Percentiles rank a stretch among this genome's conserved stretches.
Conservation (phyloP, 2,113 vertebrate genomes). For the Dromaius novaehollandiae region DNA sequence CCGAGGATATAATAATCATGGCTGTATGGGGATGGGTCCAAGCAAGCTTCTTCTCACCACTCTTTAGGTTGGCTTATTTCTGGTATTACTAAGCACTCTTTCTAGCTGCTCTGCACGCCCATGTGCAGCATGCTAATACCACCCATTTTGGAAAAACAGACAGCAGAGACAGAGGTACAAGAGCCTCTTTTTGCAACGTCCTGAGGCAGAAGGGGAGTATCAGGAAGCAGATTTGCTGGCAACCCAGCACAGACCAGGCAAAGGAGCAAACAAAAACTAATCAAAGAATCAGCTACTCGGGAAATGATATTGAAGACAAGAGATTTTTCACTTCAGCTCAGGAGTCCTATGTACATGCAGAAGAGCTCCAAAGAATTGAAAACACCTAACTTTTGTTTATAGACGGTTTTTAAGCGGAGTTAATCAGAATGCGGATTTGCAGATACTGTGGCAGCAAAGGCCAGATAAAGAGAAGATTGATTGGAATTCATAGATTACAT, state of each 20-base stretch:
- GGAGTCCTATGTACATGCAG: not conserved
- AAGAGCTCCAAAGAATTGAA: not conserved
- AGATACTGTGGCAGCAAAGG: not conserved
- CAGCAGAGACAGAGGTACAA: not conserved
- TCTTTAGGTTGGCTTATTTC: not conserved
- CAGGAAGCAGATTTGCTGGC: not conserved
- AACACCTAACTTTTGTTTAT: conserved; percentile 44
- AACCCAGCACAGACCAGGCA: not conserved
- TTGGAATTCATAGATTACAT: conserved; percentile 31
- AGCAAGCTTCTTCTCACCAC: not conserved
- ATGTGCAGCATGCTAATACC: not conserved
- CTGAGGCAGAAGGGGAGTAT: not conserved
- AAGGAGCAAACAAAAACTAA: not conserved
- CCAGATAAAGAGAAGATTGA: conserved; percentile 41
- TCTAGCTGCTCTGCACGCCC: not conserved
- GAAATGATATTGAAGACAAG: not conserved
- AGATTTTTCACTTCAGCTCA: not conserved
- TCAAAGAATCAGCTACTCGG: not conserved
- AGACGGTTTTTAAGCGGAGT: not conserved
- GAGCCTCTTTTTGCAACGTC: not conserved
- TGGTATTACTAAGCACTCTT: not conserved
- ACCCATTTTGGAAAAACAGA: not conserved
- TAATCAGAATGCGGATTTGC: not conserved
- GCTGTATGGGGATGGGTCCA: not conserved
- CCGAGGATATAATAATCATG: not conserved